Conservation (phyloP, 2,797 vertebrate species). For the Coracias cyanogaster region DNA sequence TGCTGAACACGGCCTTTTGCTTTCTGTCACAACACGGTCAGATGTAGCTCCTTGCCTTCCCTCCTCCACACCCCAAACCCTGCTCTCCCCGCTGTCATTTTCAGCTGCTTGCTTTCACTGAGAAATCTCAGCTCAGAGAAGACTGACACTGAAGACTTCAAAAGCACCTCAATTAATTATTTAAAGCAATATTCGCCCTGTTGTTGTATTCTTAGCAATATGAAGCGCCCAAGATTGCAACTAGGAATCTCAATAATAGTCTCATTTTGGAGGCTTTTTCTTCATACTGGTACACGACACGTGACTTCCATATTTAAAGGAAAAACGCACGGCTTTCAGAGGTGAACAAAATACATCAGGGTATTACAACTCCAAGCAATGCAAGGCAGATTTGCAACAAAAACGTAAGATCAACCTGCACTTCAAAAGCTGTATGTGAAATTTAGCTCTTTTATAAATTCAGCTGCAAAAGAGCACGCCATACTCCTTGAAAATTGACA, state of each 20-base stretch:
- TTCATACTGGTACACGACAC: background rate
- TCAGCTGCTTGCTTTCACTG: background rate
- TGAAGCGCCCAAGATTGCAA: constrained; percentile 7
- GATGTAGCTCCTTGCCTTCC: background rate
- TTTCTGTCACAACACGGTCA: background rate
- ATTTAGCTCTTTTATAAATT: constrained; percentile 6
- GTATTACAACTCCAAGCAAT: background rate
- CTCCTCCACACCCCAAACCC: background rate
- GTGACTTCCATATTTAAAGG: background rate
- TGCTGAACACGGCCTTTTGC: background rate
- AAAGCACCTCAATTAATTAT: constrained; percentile 43
- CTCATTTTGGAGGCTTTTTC: background rate
- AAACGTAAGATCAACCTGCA: background rate
- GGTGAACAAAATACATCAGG: background rate
- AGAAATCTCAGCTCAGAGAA: constrained; percentile 6
- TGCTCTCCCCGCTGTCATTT: background rate
- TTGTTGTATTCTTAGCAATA: constrained; percentile 30
- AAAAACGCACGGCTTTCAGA: background rate
- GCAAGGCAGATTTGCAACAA: background rate
- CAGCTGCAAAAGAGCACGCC: constrained; percentile 24
- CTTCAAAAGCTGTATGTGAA: constrained; percentile 21
- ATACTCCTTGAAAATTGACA: constrained; percentile 17
- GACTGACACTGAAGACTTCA: background rate
- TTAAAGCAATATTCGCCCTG: constrained; percentile 33
- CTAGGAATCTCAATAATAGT: background rate